phyloP scores from a whole-genome alignment of 2,888 invertebrate species.

The Aromia moschata region DNA sequence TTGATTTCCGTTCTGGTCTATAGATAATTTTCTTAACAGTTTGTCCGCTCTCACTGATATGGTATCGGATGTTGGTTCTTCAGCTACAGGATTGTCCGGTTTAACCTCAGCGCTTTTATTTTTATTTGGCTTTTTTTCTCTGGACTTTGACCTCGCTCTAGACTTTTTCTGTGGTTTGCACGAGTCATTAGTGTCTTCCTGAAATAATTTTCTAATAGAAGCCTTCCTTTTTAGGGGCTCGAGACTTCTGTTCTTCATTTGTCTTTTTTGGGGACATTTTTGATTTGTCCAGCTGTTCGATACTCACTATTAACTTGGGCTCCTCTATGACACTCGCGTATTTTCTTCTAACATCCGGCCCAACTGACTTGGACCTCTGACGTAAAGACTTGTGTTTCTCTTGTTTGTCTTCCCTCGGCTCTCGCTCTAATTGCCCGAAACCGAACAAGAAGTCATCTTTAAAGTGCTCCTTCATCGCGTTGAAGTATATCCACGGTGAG shows the following conservation, averaged over 20 bases:
- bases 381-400: neutral
- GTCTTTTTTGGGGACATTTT: neutral
- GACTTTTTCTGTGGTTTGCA: neutral
- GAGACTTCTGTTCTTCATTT: neutral
- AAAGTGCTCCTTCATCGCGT: slow-evolving; percentile 27
- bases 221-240: neutral
- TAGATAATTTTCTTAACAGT: slow-evolving; percentile 5
- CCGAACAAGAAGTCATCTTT: slow-evolving; percentile 13
- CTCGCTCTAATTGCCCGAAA: neutral
- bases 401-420: neutral
- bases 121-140: neutral
- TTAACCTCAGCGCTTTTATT: neutral
- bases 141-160: neutral
- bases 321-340: neutral
- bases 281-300: slow-evolving; percentile 5
- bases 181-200: neutral
- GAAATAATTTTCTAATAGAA: neutral
- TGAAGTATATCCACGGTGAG: slow-evolving; percentile 18
- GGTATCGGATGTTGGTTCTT: too few species aligned
- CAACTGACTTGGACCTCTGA: slow-evolving; percentile 21
- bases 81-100: too few species aligned
- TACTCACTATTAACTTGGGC: slow-evolving; percentile 1
- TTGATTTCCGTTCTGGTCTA: slow-evolving; percentile 5
- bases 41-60: neutral
- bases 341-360: slow-evolving; percentile 5